Evolutionary conservation across 2,113 vertebrate genomes (phyloP).

Genomic region (Phainopepla nitens): DNA sequence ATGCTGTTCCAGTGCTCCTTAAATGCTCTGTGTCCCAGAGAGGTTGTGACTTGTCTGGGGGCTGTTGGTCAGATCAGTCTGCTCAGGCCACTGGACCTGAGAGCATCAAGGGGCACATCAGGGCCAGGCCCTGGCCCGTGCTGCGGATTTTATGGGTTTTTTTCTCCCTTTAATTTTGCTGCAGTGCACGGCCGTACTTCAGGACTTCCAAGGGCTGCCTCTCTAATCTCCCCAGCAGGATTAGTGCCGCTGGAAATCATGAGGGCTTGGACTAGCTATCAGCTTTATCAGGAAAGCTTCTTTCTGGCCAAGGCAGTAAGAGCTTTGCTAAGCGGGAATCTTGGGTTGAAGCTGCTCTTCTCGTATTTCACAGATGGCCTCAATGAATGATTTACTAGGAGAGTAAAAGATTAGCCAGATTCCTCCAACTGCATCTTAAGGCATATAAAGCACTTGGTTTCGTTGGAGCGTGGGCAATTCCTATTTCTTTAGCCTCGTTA

Average conservation of each 20-base stretch:
- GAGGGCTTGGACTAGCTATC: constrained; percentile 28
- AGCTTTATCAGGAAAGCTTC: constrained; percentile 50
- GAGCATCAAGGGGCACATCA: rapidly evolving
- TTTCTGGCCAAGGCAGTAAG: constrained; percentile 19
- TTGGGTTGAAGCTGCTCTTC: constrained; percentile 33
- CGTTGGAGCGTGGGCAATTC: background rate
- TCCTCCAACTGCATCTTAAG: constrained; percentile 12
- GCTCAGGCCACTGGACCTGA: background rate
- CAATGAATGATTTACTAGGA: constrained; percentile 60
- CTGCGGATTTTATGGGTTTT: rapidly evolving
- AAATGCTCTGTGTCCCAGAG: background rate
- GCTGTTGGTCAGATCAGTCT: background rate
- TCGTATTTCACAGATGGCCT: constrained; percentile 59
- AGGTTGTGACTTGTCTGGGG: background rate
- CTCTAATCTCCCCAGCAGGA: constrained; percentile 29
- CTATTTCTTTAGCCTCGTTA: background rate
- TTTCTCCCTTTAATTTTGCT: background rate
- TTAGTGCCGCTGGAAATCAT: constrained; percentile 19
- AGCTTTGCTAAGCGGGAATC: background rate
- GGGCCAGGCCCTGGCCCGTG: background rate
- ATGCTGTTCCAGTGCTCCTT: background rate
- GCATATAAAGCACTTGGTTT: background rate
- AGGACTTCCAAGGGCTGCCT: background rate
- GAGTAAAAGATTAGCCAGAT: constrained; percentile 60
- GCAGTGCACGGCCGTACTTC: background rate